phyloP scores from a whole-genome alignment of 2,888 invertebrate species.

The Lochmaea crataegi region DNA sequence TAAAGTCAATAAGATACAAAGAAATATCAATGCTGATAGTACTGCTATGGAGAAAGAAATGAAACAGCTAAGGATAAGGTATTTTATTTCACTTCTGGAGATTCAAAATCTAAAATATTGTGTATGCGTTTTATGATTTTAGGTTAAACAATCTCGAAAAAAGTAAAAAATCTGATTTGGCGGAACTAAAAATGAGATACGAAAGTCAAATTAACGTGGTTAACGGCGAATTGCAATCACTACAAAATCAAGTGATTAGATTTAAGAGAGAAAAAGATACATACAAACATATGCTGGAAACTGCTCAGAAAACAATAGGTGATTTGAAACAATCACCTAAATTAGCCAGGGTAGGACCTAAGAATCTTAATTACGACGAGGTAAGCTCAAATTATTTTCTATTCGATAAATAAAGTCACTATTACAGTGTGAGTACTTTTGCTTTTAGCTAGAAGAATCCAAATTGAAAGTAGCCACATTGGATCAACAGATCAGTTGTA shows the following conservation, averaged over 20 bases:
- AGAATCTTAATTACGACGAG: constrained; percentile 81
- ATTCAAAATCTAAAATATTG: no score
- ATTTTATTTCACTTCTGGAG: constrained; percentile 39
- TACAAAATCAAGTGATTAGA: constrained; percentile 82
- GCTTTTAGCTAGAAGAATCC: constrained; percentile 73
- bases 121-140: no score
- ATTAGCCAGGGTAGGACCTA: constrained; percentile 66
- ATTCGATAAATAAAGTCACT: background rate
- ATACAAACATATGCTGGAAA: constrained; percentile 89
- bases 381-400: constrained; percentile 63
- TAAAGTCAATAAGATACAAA: constrained; percentile 84
- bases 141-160: constrained; percentile 73
- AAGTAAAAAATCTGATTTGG: constrained; percentile 80
- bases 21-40: constrained; percentile 81
- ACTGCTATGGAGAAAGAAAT: constrained; percentile 82
- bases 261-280: constrained; percentile 90
- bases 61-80: constrained; percentile 74
- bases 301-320: constrained; percentile 85
- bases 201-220: constrained; percentile 86
- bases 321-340: constrained; percentile 76
- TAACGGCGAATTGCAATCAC: constrained; percentile 83
- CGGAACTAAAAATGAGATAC: constrained; percentile 84
- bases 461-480: constrained; percentile 77
- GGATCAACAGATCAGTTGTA: constrained; percentile 85
- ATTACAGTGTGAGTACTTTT: background rate